Evolutionary conservation across 2,113 vertebrate species (phyloP), one percentile per base, ranked within the genome.

Genomic region (Tachysurus vachellii): DNA sequence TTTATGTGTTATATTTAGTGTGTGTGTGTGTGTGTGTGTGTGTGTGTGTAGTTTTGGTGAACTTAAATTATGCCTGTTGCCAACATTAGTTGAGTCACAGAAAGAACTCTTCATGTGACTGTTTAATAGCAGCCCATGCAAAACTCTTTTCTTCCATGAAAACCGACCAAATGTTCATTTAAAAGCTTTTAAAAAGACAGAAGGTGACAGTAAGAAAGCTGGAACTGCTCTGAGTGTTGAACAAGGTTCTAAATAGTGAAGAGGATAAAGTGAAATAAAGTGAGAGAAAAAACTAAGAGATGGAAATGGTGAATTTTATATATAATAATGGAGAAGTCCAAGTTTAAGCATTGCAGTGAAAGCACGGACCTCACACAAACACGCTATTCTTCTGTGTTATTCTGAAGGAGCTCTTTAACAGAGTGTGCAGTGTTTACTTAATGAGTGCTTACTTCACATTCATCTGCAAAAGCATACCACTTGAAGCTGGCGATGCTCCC

Each of bases 381-480:
- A 87, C 42, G 57, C 81, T 21, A 80, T 54, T 61, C 73, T 31
- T 47, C 66, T 68, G 44, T 83, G 13, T 9, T 85, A 75, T 36
- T 86, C 70, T 81, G 61, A 86, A 88, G 42, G 85, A 73, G 85
- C 64, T 31, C 28, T 68, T 87, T 82, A 66, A 68, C 85, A 62
- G 68, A 56, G 54, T 77, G 83, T 82, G 80, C 47, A 19, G 50
- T 80, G 64, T 88, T 88, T 73, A 86, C 86, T n/a, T 81, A 86
- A 89, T 77, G 86, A 86, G 85, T 56, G 66, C 80, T 86, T 88
- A 75, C 86, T 87, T 89, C 57, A 89, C 73, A 87, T 79, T 61
- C 81, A 68, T 87, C 54, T 79, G 73, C 61, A 83, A 84, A 87
- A 87, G 57, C 66, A 80, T 80, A 83, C 64, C 85, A 89, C 88